Evolutionary conservation across 2,888 invertebrate species (phyloP).

Genomic region (Plemyria rubiginata): DNA sequence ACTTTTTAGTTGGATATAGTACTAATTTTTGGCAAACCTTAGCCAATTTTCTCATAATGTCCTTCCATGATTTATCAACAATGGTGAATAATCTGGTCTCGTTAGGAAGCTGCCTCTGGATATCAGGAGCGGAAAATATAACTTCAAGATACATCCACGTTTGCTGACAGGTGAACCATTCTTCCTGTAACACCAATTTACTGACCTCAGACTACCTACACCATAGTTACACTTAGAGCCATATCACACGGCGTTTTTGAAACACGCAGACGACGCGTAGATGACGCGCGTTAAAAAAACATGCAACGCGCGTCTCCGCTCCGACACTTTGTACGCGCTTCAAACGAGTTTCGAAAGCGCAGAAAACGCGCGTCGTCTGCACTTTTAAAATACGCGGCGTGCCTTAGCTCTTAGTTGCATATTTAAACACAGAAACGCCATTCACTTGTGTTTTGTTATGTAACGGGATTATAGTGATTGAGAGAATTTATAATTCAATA

Average conservation of each 20-base stretch:
- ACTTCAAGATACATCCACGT: slow-evolving; percentile 98
- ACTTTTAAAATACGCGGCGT: too few relatives aligned
- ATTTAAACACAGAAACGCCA: not conserved
- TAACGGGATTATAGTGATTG: not conserved
- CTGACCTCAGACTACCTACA: not conserved
- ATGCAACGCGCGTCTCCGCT: too few relatives aligned
- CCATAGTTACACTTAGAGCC: too few relatives aligned
- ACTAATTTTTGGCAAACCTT: slow-evolving; percentile 73
- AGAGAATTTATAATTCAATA: not conserved
- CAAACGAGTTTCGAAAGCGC: too few relatives aligned
- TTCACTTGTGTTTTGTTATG: not conserved
- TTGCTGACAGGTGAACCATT: slow-evolving; percentile 94
- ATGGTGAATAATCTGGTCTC: slow-evolving; percentile 94
- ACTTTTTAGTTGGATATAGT: not conserved
- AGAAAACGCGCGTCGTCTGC: too few relatives aligned
- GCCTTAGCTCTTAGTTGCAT: too few relatives aligned
- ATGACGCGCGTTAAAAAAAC: too few relatives aligned
- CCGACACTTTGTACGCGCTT: too few relatives aligned
- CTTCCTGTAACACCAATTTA: slow-evolving; percentile 85
- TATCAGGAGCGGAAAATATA: slow-evolving; percentile 97
- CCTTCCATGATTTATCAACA: slow-evolving; percentile 96
- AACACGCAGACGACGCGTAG: too few relatives aligned
- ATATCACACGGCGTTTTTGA: too few relatives aligned
- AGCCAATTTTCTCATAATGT: slow-evolving; percentile 92
- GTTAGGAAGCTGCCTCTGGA: slow-evolving; percentile 95